Percentiles rank a stretch among this genome's conserved stretches.
phyloP scores from a whole-genome alignment of 2,113 vertebrate genomes.

The Cyphomyrus discorhynchus region DNA sequence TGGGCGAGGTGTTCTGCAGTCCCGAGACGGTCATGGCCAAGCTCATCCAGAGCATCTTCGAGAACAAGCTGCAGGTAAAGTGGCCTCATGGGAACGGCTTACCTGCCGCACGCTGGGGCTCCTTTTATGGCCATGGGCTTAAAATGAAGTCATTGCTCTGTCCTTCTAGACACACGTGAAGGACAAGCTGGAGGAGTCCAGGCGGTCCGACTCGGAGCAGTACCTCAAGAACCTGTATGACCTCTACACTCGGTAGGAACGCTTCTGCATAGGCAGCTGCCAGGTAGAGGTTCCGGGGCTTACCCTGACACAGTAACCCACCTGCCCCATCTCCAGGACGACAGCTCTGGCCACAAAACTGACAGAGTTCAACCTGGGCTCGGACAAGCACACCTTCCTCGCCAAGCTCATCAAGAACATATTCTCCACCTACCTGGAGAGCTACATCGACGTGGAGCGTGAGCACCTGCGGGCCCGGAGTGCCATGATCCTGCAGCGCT shows the following conservation, averaged over 20 bases:
- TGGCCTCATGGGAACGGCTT: no score
- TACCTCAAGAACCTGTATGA: slow-evolving; percentile 97
- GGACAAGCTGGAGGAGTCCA: slow-evolving; percentile 83
- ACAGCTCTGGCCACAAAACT: slow-evolving; percentile 85
- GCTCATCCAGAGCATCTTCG: slow-evolving; percentile 97
- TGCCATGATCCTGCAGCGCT: slow-evolving; percentile 87
- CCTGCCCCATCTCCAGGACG: slow-evolving; percentile 64
- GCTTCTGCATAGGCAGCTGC: neutral
- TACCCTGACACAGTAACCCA: neutral
- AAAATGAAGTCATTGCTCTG: neutral
- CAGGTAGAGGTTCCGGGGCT: no score
- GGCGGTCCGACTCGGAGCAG: slow-evolving; percentile 86
- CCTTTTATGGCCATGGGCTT: neutral
- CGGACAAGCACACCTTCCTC: slow-evolving; percentile 98
- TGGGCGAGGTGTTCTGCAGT: slow-evolving; percentile 92
- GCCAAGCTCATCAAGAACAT: slow-evolving; percentile 98
- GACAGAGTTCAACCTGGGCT: slow-evolving; percentile 95
- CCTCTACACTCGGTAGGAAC: slow-evolving; percentile 81
- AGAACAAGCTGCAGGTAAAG: slow-evolving; percentile 89
- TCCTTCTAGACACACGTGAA: slow-evolving; percentile 77
- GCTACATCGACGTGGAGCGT: slow-evolving; percentile 93
- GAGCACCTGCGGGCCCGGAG: slow-evolving; percentile 90
- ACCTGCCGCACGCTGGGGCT: neutral
- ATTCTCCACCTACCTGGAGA: slow-evolving; percentile 94
- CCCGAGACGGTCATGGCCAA: slow-evolving; percentile 96